Conservation (phyloP, 2,888 invertebrate species). For the Steinernema scapterisci region DNA sequence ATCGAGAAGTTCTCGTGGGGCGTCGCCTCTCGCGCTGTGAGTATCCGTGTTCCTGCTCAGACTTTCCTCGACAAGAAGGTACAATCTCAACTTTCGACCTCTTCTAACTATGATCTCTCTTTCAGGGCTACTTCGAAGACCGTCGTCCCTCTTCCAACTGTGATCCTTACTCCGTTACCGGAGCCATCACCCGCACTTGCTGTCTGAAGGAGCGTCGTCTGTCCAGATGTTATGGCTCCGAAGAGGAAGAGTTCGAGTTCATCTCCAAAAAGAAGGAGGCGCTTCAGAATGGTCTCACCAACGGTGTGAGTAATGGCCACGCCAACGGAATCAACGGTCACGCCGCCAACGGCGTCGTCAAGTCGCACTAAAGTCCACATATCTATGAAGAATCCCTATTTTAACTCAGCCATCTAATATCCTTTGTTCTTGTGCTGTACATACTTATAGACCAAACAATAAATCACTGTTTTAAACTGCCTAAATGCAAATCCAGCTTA, state of each 20-base stretch:
- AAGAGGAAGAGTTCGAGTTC: neutral
- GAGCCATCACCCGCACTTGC: constrained; percentile 18
- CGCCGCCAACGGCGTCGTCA: neutral
- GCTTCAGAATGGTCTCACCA: neutral
- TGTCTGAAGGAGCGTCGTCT: constrained; percentile 29
- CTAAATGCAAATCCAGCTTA: no score
- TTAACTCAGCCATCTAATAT: constrained; percentile 14
- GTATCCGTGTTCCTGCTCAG: constrained; percentile 88
- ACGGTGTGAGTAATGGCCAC: constrained; percentile 12
- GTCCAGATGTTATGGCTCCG: constrained; percentile 27
- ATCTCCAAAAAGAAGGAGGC: constrained; percentile 9
- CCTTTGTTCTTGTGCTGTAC: constrained; percentile 11
- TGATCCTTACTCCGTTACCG: constrained; percentile 56
- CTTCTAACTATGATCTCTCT: neutral
- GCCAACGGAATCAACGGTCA: neutral
- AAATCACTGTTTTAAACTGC: neutral
- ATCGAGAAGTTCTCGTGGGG: constrained; percentile 86
- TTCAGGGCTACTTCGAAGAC: constrained; percentile 61
- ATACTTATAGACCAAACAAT: neutral
- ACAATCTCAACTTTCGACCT: neutral
- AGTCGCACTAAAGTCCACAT: neutral
- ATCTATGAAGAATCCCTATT: neutral
- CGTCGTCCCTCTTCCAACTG: constrained; percentile 61
- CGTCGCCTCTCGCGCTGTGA: constrained; percentile 74
- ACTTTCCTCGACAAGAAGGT: constrained; percentile 75